Conservation (phyloP, 2,888 invertebrate species). For the Micoletzkya japonica region DNA sequence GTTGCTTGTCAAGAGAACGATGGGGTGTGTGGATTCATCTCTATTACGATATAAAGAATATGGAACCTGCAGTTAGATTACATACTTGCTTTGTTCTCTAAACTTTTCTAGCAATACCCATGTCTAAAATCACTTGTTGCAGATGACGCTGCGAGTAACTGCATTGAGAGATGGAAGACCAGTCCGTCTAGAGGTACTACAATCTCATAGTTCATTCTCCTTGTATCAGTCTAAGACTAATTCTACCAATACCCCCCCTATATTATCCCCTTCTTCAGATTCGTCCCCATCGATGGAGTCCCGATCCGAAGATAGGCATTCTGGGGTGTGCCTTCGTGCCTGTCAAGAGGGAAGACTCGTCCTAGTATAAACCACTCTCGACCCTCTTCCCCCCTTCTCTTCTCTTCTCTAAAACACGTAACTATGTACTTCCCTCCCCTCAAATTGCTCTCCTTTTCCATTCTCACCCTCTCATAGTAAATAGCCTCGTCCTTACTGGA, state of each 20-base stretch:
- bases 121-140: neutral
- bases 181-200: constrained; percentile 23
- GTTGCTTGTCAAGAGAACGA: constrained; percentile 18
- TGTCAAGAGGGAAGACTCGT: constrained; percentile 1
- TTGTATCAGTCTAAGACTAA: neutral
- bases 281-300: constrained; percentile 26
- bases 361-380: too few relatives aligned
- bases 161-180: constrained; percentile 25
- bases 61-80: neutral
- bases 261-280: constrained; percentile 1
- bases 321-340: constrained; percentile 26
- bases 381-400: too few relatives aligned
- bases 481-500: too few relatives aligned
- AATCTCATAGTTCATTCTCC: neutral
- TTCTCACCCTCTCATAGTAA: too few relatives aligned
- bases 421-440: too few relatives aligned
- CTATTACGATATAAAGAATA: neutral
- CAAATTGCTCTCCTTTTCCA: too few relatives aligned
- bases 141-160: constrained; percentile 25
- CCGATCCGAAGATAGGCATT: constrained; percentile 23
- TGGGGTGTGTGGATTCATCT: neutral
- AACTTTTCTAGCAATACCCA: neutral
- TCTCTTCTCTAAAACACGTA: too few relatives aligned
- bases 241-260: too few relatives aligned
- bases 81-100: too few relatives aligned